A percentile compares a stretch with the other conserved stretches of the same genome.
These are phyloP conservation scores for Enteromius treurensis DNA, from an alignment of 2,797 vertebrate genomes.

Conservation along the genomic window DNA sequence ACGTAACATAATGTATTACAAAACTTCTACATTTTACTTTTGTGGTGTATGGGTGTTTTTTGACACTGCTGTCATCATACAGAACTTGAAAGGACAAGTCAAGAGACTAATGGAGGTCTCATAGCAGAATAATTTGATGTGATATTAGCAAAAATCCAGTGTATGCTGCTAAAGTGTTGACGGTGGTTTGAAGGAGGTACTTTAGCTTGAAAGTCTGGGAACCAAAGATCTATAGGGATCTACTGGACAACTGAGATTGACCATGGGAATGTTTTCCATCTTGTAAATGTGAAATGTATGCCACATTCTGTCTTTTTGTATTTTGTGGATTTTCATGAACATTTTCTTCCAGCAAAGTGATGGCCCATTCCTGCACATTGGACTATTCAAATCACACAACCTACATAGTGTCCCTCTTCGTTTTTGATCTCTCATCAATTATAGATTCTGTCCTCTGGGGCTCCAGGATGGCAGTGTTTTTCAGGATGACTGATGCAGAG, in stretches of 20 bases:
- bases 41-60: neutral
- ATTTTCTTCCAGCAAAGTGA: neutral
- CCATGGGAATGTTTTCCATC: neutral
- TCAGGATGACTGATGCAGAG: conserved; percentile 66
- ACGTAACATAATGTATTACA: neutral
- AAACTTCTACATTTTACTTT: neutral
- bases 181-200: neutral
- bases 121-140: neutral
- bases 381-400: conserved; percentile 70
- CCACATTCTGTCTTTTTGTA: neutral
- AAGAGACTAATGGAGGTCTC: neutral
- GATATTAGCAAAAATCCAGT: neutral
- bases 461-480: conserved; percentile 67
- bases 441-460: conserved; percentile 76
- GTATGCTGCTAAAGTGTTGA: neutral
- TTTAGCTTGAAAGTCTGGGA: neutral
- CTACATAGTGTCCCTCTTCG: conserved; percentile 71
- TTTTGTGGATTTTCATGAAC: neutral
- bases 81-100: neutral
- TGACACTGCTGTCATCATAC: neutral
- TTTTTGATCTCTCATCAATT: conserved; percentile 80
- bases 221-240: neutral
- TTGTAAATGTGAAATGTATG: neutral
- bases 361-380: conserved; percentile 73
- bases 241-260: neutral